phyloP scores from a whole-genome alignment of 2,888 invertebrate species.

The Spilosoma lubricipeda region DNA sequence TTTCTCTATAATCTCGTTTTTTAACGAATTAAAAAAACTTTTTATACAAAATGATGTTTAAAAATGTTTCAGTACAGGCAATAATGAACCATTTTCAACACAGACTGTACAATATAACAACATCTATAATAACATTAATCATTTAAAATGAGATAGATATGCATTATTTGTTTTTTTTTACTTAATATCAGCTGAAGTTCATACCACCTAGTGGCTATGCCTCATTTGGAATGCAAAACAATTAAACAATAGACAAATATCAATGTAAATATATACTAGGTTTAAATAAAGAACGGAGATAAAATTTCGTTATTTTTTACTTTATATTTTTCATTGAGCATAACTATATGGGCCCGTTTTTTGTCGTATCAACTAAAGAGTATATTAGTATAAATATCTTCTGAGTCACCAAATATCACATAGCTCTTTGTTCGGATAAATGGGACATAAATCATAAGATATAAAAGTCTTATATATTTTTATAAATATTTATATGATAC shows the following conservation, averaged over 20 bases:
- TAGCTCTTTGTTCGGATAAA: background rate
- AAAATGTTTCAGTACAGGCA: background rate
- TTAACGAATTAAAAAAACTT: background rate
- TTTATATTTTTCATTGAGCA: slow-evolving; percentile 17
- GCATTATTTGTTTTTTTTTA: slow-evolving; percentile 22
- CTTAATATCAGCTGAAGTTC: slow-evolving; percentile 22
- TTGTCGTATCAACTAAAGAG: slow-evolving; percentile 19
- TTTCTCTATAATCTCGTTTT: too few species aligned
- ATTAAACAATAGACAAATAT: slow-evolving; percentile 39
- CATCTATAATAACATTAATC: slow-evolving; percentile 20
- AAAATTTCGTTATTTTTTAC: slow-evolving; percentile 5
- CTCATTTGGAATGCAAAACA: slow-evolving; percentile 49
- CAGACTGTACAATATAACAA: slow-evolving; percentile 33
- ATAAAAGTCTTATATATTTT: background rate
- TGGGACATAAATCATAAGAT: slow-evolving; percentile 11
- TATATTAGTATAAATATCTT: slow-evolving; percentile 20
- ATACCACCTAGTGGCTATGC: slow-evolving; percentile 17
- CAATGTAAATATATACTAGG: slow-evolving; percentile 38
- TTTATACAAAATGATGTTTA: background rate
- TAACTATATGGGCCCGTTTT: slow-evolving; percentile 6
- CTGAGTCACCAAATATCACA: slow-evolving; percentile 10
- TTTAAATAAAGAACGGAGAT: slow-evolving; percentile 20
- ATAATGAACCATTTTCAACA: background rate
- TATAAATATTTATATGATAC: slow-evolving; percentile 4
- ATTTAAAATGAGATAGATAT: slow-evolving; percentile 38